Conservation (phyloP, 2,113 vertebrate genomes). For the Xiphophorus couchianus region DNA sequence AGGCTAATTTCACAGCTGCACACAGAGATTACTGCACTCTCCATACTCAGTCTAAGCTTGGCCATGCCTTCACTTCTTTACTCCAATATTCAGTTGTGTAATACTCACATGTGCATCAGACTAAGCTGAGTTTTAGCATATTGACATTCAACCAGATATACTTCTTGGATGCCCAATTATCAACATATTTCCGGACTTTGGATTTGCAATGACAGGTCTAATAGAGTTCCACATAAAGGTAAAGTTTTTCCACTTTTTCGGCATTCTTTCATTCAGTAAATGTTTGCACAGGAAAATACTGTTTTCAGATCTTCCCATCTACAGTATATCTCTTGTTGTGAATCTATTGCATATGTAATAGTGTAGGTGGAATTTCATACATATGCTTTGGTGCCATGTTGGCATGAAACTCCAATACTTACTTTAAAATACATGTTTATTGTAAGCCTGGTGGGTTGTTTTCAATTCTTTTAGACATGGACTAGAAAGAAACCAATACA, state of each 20-base stretch:
- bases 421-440: background rate
- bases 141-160: background rate
- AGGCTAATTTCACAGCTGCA: constrained; percentile 4
- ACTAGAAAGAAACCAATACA: background rate
- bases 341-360: too few relatives aligned
- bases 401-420: constrained; percentile 7
- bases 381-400: constrained; percentile 5
- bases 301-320: too few relatives aligned
- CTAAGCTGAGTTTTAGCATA: background rate
- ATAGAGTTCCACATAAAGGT: too few relatives aligned
- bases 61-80: background rate
- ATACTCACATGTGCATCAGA: background rate
- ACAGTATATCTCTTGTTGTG: too few relatives aligned
- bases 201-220: too few relatives aligned
- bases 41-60: background rate
- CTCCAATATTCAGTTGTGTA: background rate
- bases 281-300: too few relatives aligned
- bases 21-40: background rate
- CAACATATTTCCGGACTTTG: background rate
- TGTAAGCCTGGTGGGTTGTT: background rate
- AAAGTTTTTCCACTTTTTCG: too few relatives aligned
- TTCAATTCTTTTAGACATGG: background rate
- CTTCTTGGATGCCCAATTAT: background rate
- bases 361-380: background rate
- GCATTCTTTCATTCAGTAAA: too few relatives aligned